Conservation (phyloP, 2,113 vertebrate species). For the Catharus bicknelli region DNA sequence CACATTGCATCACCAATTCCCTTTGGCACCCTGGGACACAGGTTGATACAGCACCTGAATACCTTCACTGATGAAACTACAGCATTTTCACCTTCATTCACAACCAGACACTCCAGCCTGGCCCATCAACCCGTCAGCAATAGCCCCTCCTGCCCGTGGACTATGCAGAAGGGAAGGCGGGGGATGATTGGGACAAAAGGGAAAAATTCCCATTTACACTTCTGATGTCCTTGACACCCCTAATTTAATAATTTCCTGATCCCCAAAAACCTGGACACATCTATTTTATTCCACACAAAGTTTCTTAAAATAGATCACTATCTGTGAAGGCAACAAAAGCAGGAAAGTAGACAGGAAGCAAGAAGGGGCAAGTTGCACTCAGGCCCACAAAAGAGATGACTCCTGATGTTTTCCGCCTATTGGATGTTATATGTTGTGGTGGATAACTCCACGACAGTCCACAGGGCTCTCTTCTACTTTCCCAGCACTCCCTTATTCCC, state of each 20-base stretch:
- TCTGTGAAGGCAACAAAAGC: neutral
- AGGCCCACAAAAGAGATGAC: neutral
- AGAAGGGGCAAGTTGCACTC: neutral
- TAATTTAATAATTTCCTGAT: neutral
- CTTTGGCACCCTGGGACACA: neutral
- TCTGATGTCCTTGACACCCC: neutral
- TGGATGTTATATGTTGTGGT: neutral
- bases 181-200: rapidly evolving
- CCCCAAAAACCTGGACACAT: neutral
- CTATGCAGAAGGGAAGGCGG: neutral
- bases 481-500: neutral
- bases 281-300: neutral
- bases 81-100: neutral
- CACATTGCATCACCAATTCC: neutral
- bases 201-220: rapidly evolving
- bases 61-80: neutral
- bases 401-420: neutral
- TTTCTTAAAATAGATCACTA: neutral
- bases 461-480: neutral
- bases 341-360: neutral
- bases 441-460: neutral
- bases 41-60: neutral
- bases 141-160: neutral
- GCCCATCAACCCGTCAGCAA: neutral
- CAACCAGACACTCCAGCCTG: neutral